Evolutionary conservation across 2,797 vertebrate genomes (phyloP), one percentile per base, ranked within the genome.

Genomic region (Arrhamphus sclerolepis): DNA sequence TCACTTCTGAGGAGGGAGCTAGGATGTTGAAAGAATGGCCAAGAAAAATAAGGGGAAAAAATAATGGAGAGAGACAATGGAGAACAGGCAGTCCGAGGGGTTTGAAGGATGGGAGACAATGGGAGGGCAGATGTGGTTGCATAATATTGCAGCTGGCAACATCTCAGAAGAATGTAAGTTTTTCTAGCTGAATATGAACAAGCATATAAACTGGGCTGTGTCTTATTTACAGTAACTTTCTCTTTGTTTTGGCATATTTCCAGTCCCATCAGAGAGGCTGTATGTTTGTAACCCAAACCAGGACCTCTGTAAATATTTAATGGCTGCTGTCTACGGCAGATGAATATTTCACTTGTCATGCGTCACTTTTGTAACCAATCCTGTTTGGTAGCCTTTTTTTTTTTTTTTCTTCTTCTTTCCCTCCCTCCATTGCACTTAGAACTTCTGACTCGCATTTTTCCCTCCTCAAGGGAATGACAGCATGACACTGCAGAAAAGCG

Each of bases 11-110:
- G 62, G 75, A 83, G 40, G 51, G 66, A 48, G 44, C 14, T 70
- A 56, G 91, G 87, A 89, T 89, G 82, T 88, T 71, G 73, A 85
- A 81, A 92, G 89, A 92, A 90, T 89, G 72, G 73, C 65, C 18
- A 29, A 86, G 86, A 89, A 89, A 86, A 63, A 72, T 67, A 77
- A 86, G 72, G 66, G 74, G 80, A 72, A 77, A 83, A 86, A 85
- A 83, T 48, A 80, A 64, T 71, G 61, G 39, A 51, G 68, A 16
- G 65, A 85, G 83, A 88, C 84, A 83, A 88, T 85, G 57, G 70
- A 46, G 61, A 72, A 46, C 65, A 9, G 56, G 73, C 70, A 20
- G 75, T 59, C 71, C 59, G 78, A 18, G 17, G 61, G 58, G 66
- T 81, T 50, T 58, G 64, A 72, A 72, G 77, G 48, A 46, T 40